A percentile compares a stretch with the other conserved stretches of the same genome.
These are phyloP conservation scores for Clunio marinus DNA, from an alignment of 2,888 invertebrate species.

Conservation along the genomic window DNA sequence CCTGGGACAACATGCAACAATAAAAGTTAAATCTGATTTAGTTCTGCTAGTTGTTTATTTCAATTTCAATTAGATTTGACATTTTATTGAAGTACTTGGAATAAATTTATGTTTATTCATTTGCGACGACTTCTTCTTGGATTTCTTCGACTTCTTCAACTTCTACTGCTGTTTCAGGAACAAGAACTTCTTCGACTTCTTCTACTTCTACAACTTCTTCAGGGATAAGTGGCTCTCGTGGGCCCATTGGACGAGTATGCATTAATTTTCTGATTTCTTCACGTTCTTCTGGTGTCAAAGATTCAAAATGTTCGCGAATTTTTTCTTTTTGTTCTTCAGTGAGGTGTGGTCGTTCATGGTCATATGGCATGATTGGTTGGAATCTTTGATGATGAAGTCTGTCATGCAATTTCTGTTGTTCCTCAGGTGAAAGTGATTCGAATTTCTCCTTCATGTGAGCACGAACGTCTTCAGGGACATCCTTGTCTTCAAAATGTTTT, in stretches of 20 bases:
- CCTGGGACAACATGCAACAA: too few relatives aligned
- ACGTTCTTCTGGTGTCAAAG: slow-evolving; percentile 30
- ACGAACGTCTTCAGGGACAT: background rate
- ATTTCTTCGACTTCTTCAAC: too few relatives aligned
- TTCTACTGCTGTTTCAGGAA: too few relatives aligned
- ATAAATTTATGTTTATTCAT: too few relatives aligned
- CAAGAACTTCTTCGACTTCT: too few relatives aligned
- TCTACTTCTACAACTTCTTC: too few relatives aligned
- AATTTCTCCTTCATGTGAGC: background rate
- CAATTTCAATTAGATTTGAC: too few relatives aligned
- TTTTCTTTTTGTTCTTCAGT: background rate
- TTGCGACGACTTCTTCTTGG: too few relatives aligned
- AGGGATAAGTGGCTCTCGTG: background rate
- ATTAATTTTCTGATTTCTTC: background rate
- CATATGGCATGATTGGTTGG: background rate
- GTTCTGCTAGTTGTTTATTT: too few relatives aligned
- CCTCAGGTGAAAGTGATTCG: background rate
- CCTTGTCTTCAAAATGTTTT: background rate
- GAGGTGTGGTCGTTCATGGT: too few relatives aligned
- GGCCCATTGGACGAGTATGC: background rate
- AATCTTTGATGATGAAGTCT: background rate
- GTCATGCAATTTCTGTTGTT: background rate
- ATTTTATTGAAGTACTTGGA: too few relatives aligned
- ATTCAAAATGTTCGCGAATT: background rate
- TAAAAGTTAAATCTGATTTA: too few relatives aligned